phyloP scores from a whole-genome alignment of 53 echinoderm and acorn worm species.

The Hippasteria phrygiana region DNA sequence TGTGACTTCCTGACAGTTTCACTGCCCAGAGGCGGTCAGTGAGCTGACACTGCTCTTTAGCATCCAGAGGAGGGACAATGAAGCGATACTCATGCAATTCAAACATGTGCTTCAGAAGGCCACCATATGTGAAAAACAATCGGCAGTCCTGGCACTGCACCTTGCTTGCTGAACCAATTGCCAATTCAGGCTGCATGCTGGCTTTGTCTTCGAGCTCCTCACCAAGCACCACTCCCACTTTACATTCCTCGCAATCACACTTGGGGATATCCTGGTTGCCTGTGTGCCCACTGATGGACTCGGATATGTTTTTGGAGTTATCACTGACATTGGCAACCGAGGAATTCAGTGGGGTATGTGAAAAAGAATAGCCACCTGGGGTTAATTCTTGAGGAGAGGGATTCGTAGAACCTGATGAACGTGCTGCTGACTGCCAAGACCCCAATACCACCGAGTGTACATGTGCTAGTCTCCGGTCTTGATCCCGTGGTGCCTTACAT shows the following conservation, averaged over 20 bases:
- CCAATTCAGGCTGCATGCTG: not conserved
- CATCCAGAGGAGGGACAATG: not conserved
- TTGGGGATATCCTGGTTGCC: not conserved
- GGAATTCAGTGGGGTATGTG: too few relatives aligned
- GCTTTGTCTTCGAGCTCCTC: not conserved
- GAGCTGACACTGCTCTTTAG: not conserved
- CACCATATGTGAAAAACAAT: not conserved
- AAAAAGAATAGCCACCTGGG: too few relatives aligned
- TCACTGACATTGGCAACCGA: too few relatives aligned
- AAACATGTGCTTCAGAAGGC: slow-evolving; percentile 12
- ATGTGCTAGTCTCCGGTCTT: too few relatives aligned
- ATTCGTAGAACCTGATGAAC: too few relatives aligned
- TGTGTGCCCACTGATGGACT: not conserved
- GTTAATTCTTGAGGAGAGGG: too few relatives aligned
- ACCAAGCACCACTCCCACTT: not conserved
- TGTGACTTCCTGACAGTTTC: not conserved
- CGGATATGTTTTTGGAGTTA: too few relatives aligned
- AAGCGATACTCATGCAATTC: not conserved
- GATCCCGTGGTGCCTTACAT: too few relatives aligned
- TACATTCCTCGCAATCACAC: not conserved
- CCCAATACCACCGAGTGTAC: too few relatives aligned
- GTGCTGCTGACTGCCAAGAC: too few relatives aligned
- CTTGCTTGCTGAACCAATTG: not conserved
- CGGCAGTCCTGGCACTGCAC: slow-evolving; percentile 4
- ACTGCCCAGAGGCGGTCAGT: not conserved